These are phyloP conservation scores for Tachuris rubrigastra DNA, from an alignment of 2,113 vertebrate species.

Conservation along the genomic window DNA sequence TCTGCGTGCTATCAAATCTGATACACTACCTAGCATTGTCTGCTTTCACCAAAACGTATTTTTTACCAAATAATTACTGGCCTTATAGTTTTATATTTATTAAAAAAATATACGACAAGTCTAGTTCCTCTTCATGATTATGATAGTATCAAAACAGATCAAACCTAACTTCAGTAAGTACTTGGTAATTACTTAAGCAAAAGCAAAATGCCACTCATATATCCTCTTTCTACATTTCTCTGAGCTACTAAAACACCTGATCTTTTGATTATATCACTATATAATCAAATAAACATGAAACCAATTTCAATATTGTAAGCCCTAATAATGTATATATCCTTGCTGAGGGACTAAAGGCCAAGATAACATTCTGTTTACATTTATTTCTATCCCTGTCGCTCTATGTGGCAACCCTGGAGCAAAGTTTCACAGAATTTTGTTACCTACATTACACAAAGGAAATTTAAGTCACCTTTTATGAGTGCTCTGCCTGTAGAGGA, in stretches of 20 bases:
- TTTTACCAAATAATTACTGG: not conserved
- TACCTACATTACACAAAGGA: not conserved
- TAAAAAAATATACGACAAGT: not conserved
- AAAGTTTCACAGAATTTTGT: conserved; percentile 26
- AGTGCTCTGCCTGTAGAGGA: conserved; percentile 8
- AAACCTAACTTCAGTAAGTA: not conserved
- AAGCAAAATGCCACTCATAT: not conserved
- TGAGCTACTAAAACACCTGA: not conserved
- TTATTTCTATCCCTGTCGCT: not conserved
- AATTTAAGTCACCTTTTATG: conserved; percentile 30
- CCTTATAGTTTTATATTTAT: not conserved
- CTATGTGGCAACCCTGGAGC: conserved; percentile 8
- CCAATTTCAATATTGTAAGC: not conserved
- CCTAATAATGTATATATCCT: not conserved
- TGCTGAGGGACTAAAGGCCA: not conserved
- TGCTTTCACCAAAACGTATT: not conserved
- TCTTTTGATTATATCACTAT: not conserved
- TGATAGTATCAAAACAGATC: not conserved
- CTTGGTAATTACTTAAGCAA: not conserved
- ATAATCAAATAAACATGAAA: conserved; percentile 2
- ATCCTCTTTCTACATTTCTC: not conserved
- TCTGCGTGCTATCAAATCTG: not conserved
- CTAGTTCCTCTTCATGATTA: not conserved
- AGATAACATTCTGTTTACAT: not conserved
- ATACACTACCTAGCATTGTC: not conserved